phyloP scores from a whole-genome alignment of 2,113 vertebrate species.

The Neolamprologus tretocephalus region DNA sequence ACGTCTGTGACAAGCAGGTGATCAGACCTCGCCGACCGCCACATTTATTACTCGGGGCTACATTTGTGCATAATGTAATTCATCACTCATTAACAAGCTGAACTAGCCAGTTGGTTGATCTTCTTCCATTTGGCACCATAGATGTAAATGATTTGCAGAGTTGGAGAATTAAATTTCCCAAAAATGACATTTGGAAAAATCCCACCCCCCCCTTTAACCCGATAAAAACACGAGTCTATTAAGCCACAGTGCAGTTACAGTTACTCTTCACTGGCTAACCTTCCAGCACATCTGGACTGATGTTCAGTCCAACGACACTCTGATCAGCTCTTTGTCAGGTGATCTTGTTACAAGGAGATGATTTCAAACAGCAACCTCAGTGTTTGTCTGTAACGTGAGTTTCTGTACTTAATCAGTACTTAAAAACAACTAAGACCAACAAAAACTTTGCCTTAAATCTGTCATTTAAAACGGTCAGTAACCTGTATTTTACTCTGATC shows the following conservation, averaged over 20 bases:
- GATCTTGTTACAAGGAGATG: neutral
- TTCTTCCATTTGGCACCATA: neutral
- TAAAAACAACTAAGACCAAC: neutral
- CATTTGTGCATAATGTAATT: neutral
- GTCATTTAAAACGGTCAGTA: fast-evolving
- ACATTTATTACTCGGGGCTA: neutral
- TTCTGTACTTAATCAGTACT: neutral
- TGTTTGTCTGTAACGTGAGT: neutral
- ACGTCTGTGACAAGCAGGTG: fast-evolving
- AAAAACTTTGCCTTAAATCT: neutral
- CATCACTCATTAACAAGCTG: neutral
- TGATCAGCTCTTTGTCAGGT: neutral
- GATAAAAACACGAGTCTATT: neutral
- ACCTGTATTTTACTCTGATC: neutral
- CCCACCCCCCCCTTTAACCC: neutral
- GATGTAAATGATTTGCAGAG: neutral
- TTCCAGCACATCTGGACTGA: neutral
- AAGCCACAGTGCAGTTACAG: neutral
- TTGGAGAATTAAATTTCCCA: neutral
- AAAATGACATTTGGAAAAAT: fast-evolving
- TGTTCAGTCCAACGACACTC: neutral
- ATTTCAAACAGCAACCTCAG: fast-evolving
- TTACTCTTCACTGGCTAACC: neutral
- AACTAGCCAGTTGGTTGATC: neutral
- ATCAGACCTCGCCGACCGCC: neutral